phyloP scores from a whole-genome alignment of 2,888 invertebrate genomes.

The Melanostoma scalare region DNA sequence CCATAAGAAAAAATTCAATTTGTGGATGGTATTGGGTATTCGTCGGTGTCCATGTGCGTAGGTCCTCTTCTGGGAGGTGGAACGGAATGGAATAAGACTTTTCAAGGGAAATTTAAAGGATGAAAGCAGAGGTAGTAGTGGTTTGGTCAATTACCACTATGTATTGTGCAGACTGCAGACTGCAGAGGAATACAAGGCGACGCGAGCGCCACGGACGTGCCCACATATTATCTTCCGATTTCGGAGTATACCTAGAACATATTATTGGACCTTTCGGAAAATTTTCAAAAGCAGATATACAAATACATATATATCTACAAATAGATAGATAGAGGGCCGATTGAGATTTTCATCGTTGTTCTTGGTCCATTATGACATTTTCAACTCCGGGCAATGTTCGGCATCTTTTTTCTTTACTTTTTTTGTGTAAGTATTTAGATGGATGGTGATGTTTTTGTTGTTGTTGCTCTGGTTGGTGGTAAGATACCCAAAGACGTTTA shows the following conservation, averaged over 20 bases:
- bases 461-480: slow-evolving; percentile 34
- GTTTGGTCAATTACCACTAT: slow-evolving; percentile 53
- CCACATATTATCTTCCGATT: slow-evolving; percentile 4
- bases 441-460: slow-evolving; percentile 43
- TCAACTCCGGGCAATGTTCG: slow-evolving; percentile 60
- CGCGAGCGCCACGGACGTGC: background rate
- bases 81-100: slow-evolving; percentile 39
- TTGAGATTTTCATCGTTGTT: slow-evolving; percentile 61
- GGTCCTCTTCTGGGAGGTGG: slow-evolving; percentile 52
- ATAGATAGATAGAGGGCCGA: slow-evolving; percentile 18
- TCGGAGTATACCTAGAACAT: slow-evolving; percentile 15
- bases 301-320: slow-evolving; percentile 5
- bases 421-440: slow-evolving; percentile 27
- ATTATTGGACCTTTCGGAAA: slow-evolving; percentile 39
- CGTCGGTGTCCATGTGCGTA: slow-evolving; percentile 6
- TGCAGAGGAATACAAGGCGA: too few species aligned
- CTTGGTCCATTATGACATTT: slow-evolving; percentile 68
- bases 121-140: slow-evolving; percentile 27
- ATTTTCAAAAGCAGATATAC: slow-evolving; percentile 5
- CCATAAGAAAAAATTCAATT: slow-evolving; percentile 47
- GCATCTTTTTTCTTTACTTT: slow-evolving; percentile 12
- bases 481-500: slow-evolving; percentile 61
- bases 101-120: slow-evolving; percentile 54
- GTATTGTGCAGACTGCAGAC: slow-evolving; percentile 25
- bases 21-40: slow-evolving; percentile 63